Evolutionary conservation across 2,797 vertebrate genomes (phyloP).

Genomic region (Leuciscus waleckii): DNA sequence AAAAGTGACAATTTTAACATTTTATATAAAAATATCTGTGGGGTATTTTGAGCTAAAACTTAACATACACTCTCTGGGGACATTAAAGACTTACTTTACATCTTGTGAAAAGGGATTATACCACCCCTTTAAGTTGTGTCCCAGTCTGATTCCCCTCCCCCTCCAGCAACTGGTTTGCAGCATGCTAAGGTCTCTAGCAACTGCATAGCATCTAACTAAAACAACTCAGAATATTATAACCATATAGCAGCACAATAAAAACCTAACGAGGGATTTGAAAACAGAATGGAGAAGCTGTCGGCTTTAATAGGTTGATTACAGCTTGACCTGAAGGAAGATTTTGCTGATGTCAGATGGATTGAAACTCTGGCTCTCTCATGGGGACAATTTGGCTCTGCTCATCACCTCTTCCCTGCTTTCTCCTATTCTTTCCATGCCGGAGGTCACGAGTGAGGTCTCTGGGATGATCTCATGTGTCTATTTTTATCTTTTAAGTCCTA

Average conservation of each 20-base stretch:
- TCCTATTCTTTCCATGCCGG: slow-evolving; percentile 51
- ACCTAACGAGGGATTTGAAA: not conserved
- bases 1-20: no score
- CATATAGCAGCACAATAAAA: not conserved
- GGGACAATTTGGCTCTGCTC: slow-evolving; percentile 42
- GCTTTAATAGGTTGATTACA: slow-evolving; percentile 60
- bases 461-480: slow-evolving; percentile 62
- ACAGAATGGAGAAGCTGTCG: slow-evolving; percentile 3
- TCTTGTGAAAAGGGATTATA: no score
- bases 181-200: not conserved
- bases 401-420: slow-evolving; percentile 26
- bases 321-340: slow-evolving; percentile 66
- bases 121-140: no score
- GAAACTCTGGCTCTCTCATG: slow-evolving; percentile 54
- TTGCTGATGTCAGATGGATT: slow-evolving; percentile 63
- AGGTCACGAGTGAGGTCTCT: slow-evolving; percentile 58
- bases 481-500: slow-evolving; percentile 65
- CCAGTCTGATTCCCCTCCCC: no score
- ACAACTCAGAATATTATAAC: not conserved
- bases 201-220: not conserved
- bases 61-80: no score
- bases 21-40: no score
- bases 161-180: not conserved
- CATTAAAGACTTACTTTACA: no score
- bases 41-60: no score